phyloP scores from a whole-genome alignment of 92 coral and sea anemone species.

The Heliopora coerulea region DNA sequence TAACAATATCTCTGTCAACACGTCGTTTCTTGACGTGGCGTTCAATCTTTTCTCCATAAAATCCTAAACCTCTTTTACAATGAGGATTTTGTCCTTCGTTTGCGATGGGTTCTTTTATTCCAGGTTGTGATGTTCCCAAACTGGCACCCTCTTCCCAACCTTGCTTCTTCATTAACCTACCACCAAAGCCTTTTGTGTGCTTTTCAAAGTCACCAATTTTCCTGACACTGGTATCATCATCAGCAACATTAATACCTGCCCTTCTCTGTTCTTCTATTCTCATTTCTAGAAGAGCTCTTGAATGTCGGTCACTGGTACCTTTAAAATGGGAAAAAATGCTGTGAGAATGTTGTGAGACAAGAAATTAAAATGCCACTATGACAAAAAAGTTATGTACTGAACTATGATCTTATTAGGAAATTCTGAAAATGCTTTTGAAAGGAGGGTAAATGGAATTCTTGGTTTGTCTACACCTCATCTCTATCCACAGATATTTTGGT shows the following conservation, averaged over 20 bases:
- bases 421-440: too few relatives aligned
- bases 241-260: conserved; percentile 44
- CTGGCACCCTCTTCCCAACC: conserved; percentile 91
- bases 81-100: conserved; percentile 85
- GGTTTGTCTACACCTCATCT: too few relatives aligned
- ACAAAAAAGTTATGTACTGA: too few relatives aligned
- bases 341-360: not conserved
- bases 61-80: conserved; percentile 90
- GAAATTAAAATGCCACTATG: too few relatives aligned
- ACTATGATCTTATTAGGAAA: too few relatives aligned
- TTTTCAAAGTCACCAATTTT: conserved; percentile 94
- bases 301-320: conserved; percentile 91
- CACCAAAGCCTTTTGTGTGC: conserved; percentile 86
- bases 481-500: too few relatives aligned
- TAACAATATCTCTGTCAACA: conserved; percentile 77
- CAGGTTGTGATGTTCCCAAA: conserved; percentile 80
- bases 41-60: conserved; percentile 83
- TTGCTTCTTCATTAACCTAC: conserved; percentile 76
- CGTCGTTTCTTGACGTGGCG: conserved; percentile 71
- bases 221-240: conserved; percentile 58
- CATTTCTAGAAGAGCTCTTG: conserved; percentile 78
- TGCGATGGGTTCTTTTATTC: conserved; percentile 78
- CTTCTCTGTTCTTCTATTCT: conserved; percentile 83
- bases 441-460: too few relatives aligned
- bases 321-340: not conserved